Evolutionary conservation across 2,888 invertebrate genomes (phyloP).

Genomic region (Conus canariensis): DNA sequence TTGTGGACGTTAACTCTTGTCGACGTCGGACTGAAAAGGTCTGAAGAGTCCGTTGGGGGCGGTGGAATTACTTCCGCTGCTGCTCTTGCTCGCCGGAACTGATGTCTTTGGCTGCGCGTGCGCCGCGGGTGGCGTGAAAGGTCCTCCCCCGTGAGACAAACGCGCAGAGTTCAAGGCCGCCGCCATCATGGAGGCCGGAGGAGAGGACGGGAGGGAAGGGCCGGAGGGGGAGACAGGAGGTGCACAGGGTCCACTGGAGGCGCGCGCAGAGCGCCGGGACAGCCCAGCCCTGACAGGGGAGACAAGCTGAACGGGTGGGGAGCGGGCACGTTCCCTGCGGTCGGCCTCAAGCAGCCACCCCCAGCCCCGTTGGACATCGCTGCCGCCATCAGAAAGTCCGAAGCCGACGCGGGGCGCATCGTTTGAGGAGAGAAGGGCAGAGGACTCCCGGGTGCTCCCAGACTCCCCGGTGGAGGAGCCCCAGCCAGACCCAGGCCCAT

Average conservation of each 20-base stretch:
- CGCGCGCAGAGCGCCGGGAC: not conserved
- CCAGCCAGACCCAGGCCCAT: constrained; percentile 29
- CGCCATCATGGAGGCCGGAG: constrained; percentile 16
- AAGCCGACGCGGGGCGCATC: constrained; percentile 21
- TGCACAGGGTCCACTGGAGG: constrained; percentile 24
- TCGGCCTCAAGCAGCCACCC: constrained; percentile 21
- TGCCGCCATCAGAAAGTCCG: constrained; percentile 33
- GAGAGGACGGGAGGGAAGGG: not conserved
- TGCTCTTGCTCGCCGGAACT: constrained; percentile 27
- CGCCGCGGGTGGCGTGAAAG: constrained; percentile 25
- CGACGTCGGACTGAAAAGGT: constrained; percentile 50
- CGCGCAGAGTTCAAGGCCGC: not conserved
- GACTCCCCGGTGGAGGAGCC: not conserved
- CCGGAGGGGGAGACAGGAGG: constrained; percentile 16
- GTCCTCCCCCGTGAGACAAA: not conserved
- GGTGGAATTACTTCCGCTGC: constrained; percentile 43
- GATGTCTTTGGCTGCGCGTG: constrained; percentile 37
- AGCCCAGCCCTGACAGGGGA: not conserved
- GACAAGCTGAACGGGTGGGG: constrained; percentile 19
- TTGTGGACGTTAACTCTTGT: constrained; percentile 38
- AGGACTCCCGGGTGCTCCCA: not conserved
- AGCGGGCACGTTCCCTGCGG: not conserved
- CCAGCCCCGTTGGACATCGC: constrained; percentile 20
- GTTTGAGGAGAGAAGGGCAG: constrained; percentile 17
- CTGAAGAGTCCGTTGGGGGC: constrained; percentile 52